Percentiles rank a stretch among this genome's conserved stretches.
These are phyloP conservation scores for Biston betularia DNA, from an alignment of 2,888 invertebrate species.

Conservation along the genomic window DNA sequence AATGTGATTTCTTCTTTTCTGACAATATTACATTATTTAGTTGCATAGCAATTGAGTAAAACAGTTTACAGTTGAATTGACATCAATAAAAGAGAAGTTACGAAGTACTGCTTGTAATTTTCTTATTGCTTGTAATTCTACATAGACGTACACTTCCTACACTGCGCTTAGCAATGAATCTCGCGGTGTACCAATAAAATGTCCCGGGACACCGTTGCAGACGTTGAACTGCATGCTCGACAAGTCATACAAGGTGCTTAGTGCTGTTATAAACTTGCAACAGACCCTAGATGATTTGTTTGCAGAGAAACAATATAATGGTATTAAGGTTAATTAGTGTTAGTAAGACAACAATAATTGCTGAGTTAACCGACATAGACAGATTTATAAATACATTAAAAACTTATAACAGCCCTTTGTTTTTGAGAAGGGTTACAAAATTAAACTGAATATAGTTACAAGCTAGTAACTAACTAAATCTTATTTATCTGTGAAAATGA, in stretches of 20 bases:
- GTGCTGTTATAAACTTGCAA: constrained; percentile 22
- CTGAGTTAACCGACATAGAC: no score
- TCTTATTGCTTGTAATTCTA: neutral
- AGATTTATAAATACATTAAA: no score
- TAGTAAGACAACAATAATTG: no score
- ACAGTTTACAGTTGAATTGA: neutral
- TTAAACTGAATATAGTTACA: no score
- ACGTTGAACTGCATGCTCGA: constrained; percentile 12
- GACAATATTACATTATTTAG: no score
- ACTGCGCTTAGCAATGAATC: neutral
- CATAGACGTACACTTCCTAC: neutral
- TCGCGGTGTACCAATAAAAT: constrained; percentile 19
- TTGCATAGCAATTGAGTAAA: neutral
- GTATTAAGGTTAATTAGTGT: no score
- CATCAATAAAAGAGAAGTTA: neutral
- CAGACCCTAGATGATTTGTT: neutral
- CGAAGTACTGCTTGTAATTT: no score
- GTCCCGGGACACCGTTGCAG: constrained; percentile 10
- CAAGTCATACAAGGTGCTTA: constrained; percentile 17
- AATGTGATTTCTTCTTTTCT: no score
- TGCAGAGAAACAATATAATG: neutral
- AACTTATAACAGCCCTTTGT: no score
- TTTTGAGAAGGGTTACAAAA: no score
- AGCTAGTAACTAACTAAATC: neutral
- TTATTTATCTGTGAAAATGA: neutral